A percentile compares a stretch with the other conserved stretches of the same genome.
Conservation (phyloP, 1,140 invertebrate genomes). For the Gryllus bimaculatus region DNA sequence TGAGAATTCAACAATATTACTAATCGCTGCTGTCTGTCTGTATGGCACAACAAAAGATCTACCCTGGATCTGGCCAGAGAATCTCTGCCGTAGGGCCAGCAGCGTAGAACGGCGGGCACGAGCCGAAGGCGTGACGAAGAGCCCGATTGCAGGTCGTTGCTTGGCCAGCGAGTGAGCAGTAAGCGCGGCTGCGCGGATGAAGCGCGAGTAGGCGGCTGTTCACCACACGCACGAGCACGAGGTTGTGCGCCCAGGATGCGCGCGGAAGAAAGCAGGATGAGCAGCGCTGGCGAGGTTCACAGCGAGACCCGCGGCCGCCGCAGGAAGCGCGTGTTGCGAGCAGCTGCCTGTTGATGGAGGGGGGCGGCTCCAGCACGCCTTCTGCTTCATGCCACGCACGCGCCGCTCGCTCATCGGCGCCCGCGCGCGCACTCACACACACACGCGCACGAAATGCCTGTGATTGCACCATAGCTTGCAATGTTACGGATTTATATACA, state of each 20-base stretch:
- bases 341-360: conserved; percentile 71
- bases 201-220: conserved; percentile 71
- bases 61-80: too few species aligned
- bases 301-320: conserved; percentile 48
- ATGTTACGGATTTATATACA: too few species aligned
- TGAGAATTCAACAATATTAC: too few species aligned
- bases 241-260: conserved; percentile 66
- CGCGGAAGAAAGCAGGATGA: conserved; percentile 61
- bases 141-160: conserved; percentile 76
- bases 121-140: conserved; percentile 63
- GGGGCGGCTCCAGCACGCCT: conserved; percentile 51
- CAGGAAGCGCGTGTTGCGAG: conserved; percentile 51
- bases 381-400: conserved; percentile 6
- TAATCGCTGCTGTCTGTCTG: too few species aligned
- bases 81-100: conserved; percentile 60
- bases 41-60: too few species aligned
- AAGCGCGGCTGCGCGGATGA: conserved; percentile 75
- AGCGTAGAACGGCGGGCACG: conserved; percentile 43
- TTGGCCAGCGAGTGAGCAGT: conserved; percentile 68
- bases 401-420: too few species aligned
- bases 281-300: conserved; percentile 63
- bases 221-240: conserved; percentile 72
- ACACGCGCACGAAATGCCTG: too few species aligned
- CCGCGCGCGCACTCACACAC: too few species aligned
- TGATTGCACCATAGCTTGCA: too few species aligned